Percentiles rank a stretch among this genome's conserved stretches.
phyloP scores from a whole-genome alignment of 2,797 vertebrate genomes.

The Rhinichthys osculus region DNA sequence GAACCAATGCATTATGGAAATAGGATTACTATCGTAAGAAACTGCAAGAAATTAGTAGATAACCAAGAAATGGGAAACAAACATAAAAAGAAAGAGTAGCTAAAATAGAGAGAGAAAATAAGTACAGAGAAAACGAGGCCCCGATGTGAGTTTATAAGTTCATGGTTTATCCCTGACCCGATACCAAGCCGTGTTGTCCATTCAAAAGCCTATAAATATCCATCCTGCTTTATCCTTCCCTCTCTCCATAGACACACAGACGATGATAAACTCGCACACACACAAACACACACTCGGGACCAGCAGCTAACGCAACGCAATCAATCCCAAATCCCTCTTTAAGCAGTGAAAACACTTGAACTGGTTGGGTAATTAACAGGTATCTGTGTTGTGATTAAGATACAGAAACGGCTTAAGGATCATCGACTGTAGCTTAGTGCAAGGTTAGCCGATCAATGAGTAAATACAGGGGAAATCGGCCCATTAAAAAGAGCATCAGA shows the following conservation, averaged over 20 bases:
- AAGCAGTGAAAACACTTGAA: conserved; percentile 82
- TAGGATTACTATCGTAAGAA: neutral
- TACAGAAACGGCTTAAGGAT: conserved; percentile 76
- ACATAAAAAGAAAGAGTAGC: conserved; percentile 47
- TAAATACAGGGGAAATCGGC: conserved; percentile 67
- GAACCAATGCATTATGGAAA: neutral
- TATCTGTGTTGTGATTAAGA: conserved; percentile 84
- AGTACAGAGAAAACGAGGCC: conserved; percentile 69
- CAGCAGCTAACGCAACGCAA: conserved; percentile 66
- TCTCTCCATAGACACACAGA: conserved; percentile 64
- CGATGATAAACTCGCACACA: conserved; percentile 20
- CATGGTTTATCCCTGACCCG: conserved; percentile 83
- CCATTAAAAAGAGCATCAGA: conserved; percentile 47
- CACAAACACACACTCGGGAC: conserved; percentile 63
- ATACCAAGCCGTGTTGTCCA: conserved; percentile 75
- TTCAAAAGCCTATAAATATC: conserved; percentile 78
- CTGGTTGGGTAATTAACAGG: conserved; percentile 83
- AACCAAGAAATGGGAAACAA: conserved; percentile 11
- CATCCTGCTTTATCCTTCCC: conserved; percentile 70
- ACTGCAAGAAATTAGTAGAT: neutral
- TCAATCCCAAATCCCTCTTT: conserved; percentile 79
- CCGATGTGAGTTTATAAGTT: conserved; percentile 85
- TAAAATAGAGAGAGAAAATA: conserved; percentile 57
- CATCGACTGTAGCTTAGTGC: conserved; percentile 79
- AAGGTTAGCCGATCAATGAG: conserved; percentile 75